phyloP scores from a whole-genome alignment of 2,888 invertebrate genomes.

The Iselma pallidipennis region DNA sequence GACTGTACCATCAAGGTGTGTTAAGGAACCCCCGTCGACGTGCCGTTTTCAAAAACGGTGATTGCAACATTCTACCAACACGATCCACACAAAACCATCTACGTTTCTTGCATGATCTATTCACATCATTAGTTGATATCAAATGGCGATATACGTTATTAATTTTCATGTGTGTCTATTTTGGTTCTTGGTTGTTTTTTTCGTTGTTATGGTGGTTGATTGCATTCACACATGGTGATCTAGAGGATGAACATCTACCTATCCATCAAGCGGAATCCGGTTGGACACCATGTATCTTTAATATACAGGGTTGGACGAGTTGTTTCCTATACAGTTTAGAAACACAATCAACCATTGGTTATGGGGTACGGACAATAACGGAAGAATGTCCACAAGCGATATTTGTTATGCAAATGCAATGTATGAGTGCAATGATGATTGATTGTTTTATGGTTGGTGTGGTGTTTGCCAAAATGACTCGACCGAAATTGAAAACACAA shows the following conservation, averaged over 20 bases:
- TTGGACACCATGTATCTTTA: slow-evolving; percentile 83
- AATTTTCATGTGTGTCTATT: slow-evolving; percentile 84
- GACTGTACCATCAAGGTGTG: too few species aligned
- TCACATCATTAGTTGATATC: slow-evolving; percentile 36
- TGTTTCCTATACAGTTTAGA: slow-evolving; percentile 92
- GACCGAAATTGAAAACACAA: slow-evolving; percentile 88
- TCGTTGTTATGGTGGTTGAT: slow-evolving; percentile 88
- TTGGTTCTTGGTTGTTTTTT: slow-evolving; percentile 84
- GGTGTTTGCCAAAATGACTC: slow-evolving; percentile 89
- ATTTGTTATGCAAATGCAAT: slow-evolving; percentile 89
- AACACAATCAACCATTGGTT: slow-evolving; percentile 92
- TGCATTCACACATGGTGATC: slow-evolving; percentile 82
- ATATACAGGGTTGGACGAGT: slow-evolving; percentile 83
- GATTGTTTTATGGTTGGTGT: slow-evolving; percentile 74
- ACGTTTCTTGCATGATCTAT: slow-evolving; percentile 39
- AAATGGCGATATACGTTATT: slow-evolving; percentile 54
- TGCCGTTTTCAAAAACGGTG: slow-evolving; percentile 37
- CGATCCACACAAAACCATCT: slow-evolving; percentile 59
- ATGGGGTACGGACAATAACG: slow-evolving; percentile 79
- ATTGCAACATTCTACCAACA: slow-evolving; percentile 33
- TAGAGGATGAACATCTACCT: slow-evolving; percentile 65
- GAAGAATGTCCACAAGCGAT: slow-evolving; percentile 90
- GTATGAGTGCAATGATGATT: slow-evolving; percentile 60
- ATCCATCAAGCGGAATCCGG: slow-evolving; percentile 46
- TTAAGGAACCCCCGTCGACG: slow-evolving; percentile 14